Conservation (phyloP, 2,113 vertebrate genomes). For the Poecile atricapillus region DNA sequence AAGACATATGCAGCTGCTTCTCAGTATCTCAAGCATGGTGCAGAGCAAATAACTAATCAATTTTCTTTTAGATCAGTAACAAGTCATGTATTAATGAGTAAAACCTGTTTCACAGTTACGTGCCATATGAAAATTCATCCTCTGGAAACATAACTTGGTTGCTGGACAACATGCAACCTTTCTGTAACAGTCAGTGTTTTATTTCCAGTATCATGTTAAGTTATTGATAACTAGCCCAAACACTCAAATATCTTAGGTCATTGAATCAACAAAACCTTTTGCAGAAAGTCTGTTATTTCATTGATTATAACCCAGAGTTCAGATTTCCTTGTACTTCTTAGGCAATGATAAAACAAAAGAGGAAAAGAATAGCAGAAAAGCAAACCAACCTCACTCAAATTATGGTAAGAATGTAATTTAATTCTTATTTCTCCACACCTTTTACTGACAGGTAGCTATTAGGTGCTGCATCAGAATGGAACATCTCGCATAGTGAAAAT, state of each 20-base stretch:
- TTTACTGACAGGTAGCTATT: background rate
- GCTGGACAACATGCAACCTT: conserved; percentile 62
- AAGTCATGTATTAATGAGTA: conserved; percentile 37
- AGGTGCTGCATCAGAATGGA: background rate
- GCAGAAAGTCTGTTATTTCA: background rate
- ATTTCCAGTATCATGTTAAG: background rate
- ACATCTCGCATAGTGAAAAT: background rate
- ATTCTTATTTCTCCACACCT: background rate
- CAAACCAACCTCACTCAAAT: background rate
- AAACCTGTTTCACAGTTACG: conserved; percentile 4
- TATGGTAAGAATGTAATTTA: background rate
- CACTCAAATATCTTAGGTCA: conserved; percentile 35
- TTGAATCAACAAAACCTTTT: conserved; percentile 40
- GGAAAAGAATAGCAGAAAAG: background rate
- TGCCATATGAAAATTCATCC: conserved; percentile 36
- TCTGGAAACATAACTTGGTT: conserved; percentile 53
- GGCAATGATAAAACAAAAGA: background rate
- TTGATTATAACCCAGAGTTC: background rate
- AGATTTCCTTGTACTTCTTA: background rate
- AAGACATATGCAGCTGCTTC: conserved; percentile 44
- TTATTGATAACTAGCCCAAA: background rate
- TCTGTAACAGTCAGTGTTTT: background rate
- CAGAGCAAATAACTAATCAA: conserved; percentile 72
- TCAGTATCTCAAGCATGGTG: conserved; percentile 30
- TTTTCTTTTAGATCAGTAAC: conserved; percentile 48